phyloP scores from a whole-genome alignment of 2,888 invertebrate species.

The Suillia variegata region DNA sequence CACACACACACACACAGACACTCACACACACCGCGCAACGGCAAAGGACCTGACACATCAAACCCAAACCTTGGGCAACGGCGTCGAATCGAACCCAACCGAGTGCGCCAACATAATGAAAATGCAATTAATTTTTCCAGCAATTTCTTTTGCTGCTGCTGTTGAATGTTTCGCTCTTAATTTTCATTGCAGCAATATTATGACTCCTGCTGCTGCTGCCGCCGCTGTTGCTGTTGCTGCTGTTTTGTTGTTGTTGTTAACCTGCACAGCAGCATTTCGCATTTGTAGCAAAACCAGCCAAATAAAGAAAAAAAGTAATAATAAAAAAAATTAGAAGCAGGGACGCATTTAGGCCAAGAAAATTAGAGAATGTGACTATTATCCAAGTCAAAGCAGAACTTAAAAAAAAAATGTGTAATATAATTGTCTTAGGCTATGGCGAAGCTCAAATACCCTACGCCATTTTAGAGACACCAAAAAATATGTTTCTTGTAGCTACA shows the following conservation, averaged over 20 bases:
- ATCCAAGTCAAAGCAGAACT: no score
- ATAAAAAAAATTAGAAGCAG: constrained; percentile 17
- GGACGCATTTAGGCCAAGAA: no score
- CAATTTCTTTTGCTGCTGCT: constrained; percentile 41
- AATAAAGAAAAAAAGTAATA: not conserved
- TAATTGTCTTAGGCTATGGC: no score
- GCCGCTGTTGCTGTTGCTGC: no score
- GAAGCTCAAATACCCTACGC: no score
- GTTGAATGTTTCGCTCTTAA: constrained; percentile 2
- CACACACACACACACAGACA: not conserved
- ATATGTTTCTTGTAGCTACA: no score
- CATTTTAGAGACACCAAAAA: no score
- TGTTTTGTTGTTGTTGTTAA: not conserved
- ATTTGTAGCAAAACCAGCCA: not conserved
- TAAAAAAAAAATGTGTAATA: no score
- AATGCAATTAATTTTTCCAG: constrained; percentile 61
- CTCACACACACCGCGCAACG: not conserved
- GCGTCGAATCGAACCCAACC: constrained; percentile 22
- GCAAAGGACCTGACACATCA: not conserved
- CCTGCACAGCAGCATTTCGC: not conserved
- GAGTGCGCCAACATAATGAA: constrained; percentile 55
- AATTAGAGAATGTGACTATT: no score
- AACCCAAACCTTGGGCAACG: no score
- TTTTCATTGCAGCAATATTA: constrained; percentile 40
- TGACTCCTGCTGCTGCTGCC: constrained; percentile 48